Percentiles rank a stretch among this genome's conserved stretches.
Evolutionary conservation across 2,888 invertebrate genomes (phyloP).

Genomic region (Drosophila fulvimacula): DNA sequence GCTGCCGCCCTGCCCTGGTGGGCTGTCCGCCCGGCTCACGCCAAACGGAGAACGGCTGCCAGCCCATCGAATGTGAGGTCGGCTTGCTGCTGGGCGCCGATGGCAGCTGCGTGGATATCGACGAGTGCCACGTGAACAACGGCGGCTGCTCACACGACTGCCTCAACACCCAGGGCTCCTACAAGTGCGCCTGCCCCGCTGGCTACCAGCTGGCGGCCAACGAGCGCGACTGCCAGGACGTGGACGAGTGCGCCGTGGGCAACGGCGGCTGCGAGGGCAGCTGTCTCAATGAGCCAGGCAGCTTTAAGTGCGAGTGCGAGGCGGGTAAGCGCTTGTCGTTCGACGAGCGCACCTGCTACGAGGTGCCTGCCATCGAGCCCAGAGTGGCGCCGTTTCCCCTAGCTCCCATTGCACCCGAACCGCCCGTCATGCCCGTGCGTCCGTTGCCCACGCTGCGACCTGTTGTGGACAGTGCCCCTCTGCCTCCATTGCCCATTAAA

Average conservation of each 20-base stretch:
- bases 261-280: conserved; percentile 83
- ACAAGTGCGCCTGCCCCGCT: conserved; percentile 87
- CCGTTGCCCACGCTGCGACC: conserved; percentile 28
- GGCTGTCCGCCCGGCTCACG: conserved; percentile 80
- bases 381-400: not conserved
- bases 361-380: conserved; percentile 28
- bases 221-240: conserved; percentile 86
- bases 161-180: conserved; percentile 85
- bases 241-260: conserved; percentile 86
- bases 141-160: conserved; percentile 84
- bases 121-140: conserved; percentile 85
- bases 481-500: not conserved
- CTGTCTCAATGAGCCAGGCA: conserved; percentile 85
- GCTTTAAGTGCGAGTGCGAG: conserved; percentile 86
- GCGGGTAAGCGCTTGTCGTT: conserved; percentile 81
- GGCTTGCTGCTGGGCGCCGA: conserved; percentile 84
- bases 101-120: conserved; percentile 85
- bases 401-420: not conserved
- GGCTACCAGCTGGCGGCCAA: conserved; percentile 85
- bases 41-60: conserved; percentile 66
- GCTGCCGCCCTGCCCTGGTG: conserved; percentile 73
- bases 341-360: conserved; percentile 71
- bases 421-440: conserved; percentile 22
- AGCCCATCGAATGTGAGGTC: conserved; percentile 83
- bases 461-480: not conserved